Evolutionary conservation across 2,797 vertebrate genomes (phyloP), one percentile per base, ranked within the genome.

Genomic region (Oryzias sinensis): DNA sequence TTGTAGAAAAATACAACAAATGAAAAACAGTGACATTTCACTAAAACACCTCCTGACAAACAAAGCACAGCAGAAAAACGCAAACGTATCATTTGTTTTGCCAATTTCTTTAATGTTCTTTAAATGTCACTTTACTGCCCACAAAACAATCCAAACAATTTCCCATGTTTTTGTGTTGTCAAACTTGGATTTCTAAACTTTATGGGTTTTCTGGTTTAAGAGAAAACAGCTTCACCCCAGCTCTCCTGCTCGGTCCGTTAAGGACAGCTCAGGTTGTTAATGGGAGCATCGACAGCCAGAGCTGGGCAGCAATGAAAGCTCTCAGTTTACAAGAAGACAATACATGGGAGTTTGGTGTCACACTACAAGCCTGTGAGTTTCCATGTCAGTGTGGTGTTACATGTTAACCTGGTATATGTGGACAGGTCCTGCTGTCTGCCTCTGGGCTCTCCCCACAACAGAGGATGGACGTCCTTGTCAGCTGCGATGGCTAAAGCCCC

Each of bases 401-500:
- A 51, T 25, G 58, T 22, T 41, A 43, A 45, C 45, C 51, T 44
- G 43, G 49, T 44, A 61, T 33, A 15, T 70, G 33, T 43, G 56
- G 43, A 42, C 49, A 1, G 14, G 17, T 49, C 72, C 37, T 22
- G 25, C 43, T 50, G 29, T 18, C 5, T 56, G 8, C 2, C 0
- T 49, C 46, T 57, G 52, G 50, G 51, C 56, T 73, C 59, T 62
- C 58, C 64, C 25, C 70, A 52, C 60, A 73, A 74, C 55, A 42
- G 41, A 68, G 56, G 62, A 80, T 72, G 67, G 64, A 79, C 77
- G 77, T 75, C 72, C 81, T 59, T 77, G 80, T 82, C 81, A 70
- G 52, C 41, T 2, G 44, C 68, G 81, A 85, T 56, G 51, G 76
- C 74, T 64, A 71, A 64, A 76, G 56, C 44, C n/a, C 1, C 76